Percentiles rank a stretch among this genome's conserved stretches.
These are phyloP conservation scores for Halichondria panicea DNA, from an alignment of 37 sponge, comb jelly and placozoan species.

Conservation along the genomic window DNA sequence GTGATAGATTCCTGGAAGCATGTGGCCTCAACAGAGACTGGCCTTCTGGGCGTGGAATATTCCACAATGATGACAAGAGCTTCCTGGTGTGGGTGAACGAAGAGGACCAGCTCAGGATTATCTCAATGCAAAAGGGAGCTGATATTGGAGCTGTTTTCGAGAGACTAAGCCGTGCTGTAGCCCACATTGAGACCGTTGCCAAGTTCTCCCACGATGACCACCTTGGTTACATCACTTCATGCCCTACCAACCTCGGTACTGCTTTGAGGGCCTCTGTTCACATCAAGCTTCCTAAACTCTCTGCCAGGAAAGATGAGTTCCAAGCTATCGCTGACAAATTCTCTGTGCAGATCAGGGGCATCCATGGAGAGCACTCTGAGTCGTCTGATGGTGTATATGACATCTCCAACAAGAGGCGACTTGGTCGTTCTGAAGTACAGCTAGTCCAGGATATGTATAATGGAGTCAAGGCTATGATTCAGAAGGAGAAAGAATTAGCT, in stretches of 20 bases:
- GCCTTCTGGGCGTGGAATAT: constrained; percentile 85
- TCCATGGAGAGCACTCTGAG: constrained; percentile 76
- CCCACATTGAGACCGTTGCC: constrained; percentile 62
- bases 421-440: constrained; percentile 89
- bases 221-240: constrained; percentile 83
- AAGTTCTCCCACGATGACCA: constrained; percentile 78
- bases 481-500: constrained; percentile 64
- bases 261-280: constrained; percentile 80
- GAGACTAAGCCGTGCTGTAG: constrained; percentile 43
- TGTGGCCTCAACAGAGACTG: constrained; percentile 82
- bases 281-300: constrained; percentile 80
- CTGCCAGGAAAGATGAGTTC: constrained; percentile 51
- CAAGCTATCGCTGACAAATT: constrained; percentile 56
- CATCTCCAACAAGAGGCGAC: constrained; percentile 79
- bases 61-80: constrained; percentile 69
- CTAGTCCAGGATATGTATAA: constrained; percentile 73
- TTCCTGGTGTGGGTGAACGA: constrained; percentile 92
- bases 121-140: constrained; percentile 92
- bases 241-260: constrained; percentile 93
- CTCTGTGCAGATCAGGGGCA: constrained; percentile 79
- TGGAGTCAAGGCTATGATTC: constrained; percentile 78
- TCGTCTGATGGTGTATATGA: constrained; percentile 75
- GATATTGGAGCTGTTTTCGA: constrained; percentile 74
- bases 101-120: constrained; percentile 92
- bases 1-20: constrained; percentile 57